A percentile compares a stretch with the other conserved stretches of the same genome.
Evolutionary conservation across 2,797 vertebrate species (phyloP).

Genomic region (Lepus townsendii): DNA sequence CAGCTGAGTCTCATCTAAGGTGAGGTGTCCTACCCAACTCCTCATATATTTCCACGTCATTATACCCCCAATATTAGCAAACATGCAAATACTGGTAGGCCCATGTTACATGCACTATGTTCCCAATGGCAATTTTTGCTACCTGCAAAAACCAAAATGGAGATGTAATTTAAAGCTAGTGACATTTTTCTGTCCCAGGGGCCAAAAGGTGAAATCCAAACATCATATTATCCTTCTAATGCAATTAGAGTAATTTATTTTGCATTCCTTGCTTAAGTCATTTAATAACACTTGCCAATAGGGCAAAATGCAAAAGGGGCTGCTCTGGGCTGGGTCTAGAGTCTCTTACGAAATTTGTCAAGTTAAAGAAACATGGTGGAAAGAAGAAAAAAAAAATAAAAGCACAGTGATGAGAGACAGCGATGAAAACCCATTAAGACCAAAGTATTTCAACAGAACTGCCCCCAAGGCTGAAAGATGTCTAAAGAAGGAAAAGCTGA

Average conservation of each 20-base stretch:
- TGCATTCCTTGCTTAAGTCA: slow-evolving; percentile 41
- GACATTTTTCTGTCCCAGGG: slow-evolving; percentile 53
- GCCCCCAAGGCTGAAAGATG: neutral
- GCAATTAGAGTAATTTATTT: slow-evolving; percentile 31
- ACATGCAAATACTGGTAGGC: neutral
- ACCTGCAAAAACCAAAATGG: neutral
- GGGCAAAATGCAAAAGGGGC: neutral
- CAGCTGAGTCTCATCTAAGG: neutral
- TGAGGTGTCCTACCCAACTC: neutral
- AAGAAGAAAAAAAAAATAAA: neutral
- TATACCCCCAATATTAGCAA: neutral
- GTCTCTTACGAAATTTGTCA: neutral
- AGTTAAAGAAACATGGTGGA: neutral
- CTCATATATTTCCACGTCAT: neutral
- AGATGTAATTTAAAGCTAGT: slow-evolving; percentile 45
- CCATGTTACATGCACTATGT: neutral
- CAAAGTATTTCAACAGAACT: neutral
- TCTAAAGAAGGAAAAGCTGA: neutral
- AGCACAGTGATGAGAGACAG: neutral
- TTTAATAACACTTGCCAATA: slow-evolving; percentile 37
- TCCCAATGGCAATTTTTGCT: neutral
- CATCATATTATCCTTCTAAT: slow-evolving; percentile 28
- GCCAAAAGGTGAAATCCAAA: slow-evolving; percentile 45
- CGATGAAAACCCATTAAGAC: neutral
- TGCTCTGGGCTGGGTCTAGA: neutral